Percentiles rank a stretch among this genome's conserved stretches.
Evolutionary conservation across 2,797 vertebrate species (phyloP).

Genomic region (Acomys russatus): DNA sequence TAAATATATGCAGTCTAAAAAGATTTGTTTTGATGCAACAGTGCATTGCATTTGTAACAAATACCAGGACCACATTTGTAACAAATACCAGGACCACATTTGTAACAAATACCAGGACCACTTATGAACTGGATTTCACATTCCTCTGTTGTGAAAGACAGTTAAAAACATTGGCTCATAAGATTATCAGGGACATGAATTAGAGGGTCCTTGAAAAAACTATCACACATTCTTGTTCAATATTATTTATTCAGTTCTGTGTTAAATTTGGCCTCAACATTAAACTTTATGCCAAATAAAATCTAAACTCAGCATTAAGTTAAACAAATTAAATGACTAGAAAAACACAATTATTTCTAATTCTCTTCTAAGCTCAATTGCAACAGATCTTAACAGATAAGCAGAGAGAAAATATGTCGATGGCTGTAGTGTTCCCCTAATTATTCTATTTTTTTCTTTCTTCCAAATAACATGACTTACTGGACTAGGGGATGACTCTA

Average conservation of each 20-base stretch:
- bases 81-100: no score
- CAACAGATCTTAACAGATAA: not conserved
- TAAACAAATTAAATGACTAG: not conserved
- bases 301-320: no score
- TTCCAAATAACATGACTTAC: not conserved
- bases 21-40: not conserved
- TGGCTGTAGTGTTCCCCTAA: not conserved
- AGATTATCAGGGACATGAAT: not conserved
- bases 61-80: no score
- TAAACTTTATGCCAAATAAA: not conserved
- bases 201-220: not conserved
- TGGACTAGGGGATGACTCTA: not conserved
- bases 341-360: not conserved
- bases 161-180: rapidly evolving
- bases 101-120: no score
- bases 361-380: not conserved
- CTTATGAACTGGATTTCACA: not conserved
- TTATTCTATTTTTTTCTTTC: not conserved
- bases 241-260: not conserved
- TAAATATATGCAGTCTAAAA: not conserved
- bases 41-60: not conserved
- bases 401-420: not conserved
- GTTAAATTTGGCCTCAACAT: not conserved
- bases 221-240: not conserved
- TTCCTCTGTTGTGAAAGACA: not conserved